Percentiles rank a stretch among this genome's conserved stretches.
phyloP scores from a whole-genome alignment of 2,888 invertebrate genomes.

The Aleiodes alternator region DNA sequence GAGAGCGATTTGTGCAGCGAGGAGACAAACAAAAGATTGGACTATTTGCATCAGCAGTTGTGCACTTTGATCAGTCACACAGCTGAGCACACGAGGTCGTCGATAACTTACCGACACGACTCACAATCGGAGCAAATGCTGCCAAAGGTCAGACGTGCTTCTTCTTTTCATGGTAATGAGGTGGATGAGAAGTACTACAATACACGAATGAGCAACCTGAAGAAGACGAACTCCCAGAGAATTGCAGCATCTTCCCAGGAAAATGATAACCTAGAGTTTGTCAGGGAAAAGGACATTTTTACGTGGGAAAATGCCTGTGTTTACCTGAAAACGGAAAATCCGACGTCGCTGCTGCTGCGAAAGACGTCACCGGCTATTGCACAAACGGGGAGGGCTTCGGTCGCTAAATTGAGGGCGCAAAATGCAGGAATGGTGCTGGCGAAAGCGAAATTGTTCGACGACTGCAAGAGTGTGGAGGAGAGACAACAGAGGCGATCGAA shows the following conservation, averaged over 20 bases:
- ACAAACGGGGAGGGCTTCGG: constrained; percentile 82
- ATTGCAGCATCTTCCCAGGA: constrained; percentile 48
- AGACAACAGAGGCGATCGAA: constrained; percentile 42
- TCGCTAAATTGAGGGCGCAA: constrained; percentile 83
- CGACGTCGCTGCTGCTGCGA: constrained; percentile 58
- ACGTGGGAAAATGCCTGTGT: constrained; percentile 79
- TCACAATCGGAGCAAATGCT: constrained; percentile 53
- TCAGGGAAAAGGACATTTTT: constrained; percentile 52
- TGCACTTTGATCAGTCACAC: constrained; percentile 67
- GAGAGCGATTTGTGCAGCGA: constrained; percentile 60
- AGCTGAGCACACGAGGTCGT: constrained; percentile 63
- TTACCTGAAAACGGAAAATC: constrained; percentile 76
- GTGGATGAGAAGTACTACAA: constrained; percentile 66
- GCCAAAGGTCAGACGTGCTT: constrained; percentile 67
- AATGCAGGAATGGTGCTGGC: constrained; percentile 89
- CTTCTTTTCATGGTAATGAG: constrained; percentile 71
- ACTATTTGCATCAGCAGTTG: constrained; percentile 66
- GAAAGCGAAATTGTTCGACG: constrained; percentile 86
- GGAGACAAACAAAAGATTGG: constrained; percentile 65
- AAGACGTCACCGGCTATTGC: constrained; percentile 71
- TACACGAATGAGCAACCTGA: constrained; percentile 67
- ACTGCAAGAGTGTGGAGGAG: constrained; percentile 52
- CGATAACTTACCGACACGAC: constrained; percentile 49
- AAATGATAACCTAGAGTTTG: constrained; percentile 18
- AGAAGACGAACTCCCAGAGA: constrained; percentile 66